These are phyloP conservation scores for Australoheros facetus DNA, from an alignment of 2,797 vertebrate genomes.

Conservation along the genomic window DNA sequence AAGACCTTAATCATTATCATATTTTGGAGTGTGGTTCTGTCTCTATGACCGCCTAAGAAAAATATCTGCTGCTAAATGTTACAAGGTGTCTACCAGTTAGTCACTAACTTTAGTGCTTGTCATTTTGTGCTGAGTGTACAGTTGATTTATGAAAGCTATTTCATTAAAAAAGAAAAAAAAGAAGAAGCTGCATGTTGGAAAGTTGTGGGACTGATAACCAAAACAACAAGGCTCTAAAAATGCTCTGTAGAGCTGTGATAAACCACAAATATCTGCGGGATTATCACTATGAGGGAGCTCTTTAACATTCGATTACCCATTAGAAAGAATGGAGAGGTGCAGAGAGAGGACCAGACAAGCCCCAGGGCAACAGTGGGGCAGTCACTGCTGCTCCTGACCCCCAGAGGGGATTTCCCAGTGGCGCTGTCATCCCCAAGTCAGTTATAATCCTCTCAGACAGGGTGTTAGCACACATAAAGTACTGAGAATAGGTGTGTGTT, in stretches of 20 bases:
- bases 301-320: not conserved
- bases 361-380: constrained; percentile 27
- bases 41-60: not conserved
- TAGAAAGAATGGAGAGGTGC: not conserved
- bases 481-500: constrained; percentile 29
- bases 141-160: not conserved
- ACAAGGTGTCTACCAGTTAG: not conserved
- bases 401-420: constrained; percentile 64
- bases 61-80: not conserved
- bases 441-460: constrained; percentile 63
- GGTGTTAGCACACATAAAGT: constrained; percentile 65
- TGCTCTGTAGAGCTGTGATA: not conserved
- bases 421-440: constrained; percentile 57
- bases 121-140: not conserved
- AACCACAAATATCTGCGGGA: not conserved
- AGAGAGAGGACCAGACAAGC: constrained; percentile 44
- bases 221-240: not conserved
- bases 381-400: constrained; percentile 50
- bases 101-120: not conserved
- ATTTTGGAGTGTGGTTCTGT: not conserved
- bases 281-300: not conserved
- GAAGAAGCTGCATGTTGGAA: not conserved
- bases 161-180: not conserved
- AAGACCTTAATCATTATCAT: not conserved
- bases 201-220: not conserved